A percentile compares a stretch with the other conserved stretches of the same genome.
These are phyloP conservation scores for Plestiodon gilberti DNA, from an alignment of 2,113 vertebrate species.

Conservation along the genomic window DNA sequence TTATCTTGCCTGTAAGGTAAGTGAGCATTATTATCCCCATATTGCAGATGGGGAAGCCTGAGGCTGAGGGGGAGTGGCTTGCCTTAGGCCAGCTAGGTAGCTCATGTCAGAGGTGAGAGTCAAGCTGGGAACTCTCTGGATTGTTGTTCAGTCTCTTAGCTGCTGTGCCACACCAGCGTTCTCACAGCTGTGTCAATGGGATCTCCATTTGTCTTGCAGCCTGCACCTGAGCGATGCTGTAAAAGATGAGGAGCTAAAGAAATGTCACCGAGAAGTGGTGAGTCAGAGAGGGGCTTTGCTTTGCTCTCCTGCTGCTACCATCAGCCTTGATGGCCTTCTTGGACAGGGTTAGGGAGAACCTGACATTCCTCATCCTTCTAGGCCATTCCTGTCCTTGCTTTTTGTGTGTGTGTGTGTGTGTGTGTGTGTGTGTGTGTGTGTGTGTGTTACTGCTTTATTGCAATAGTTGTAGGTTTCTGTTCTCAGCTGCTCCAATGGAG, in stretches of 20 bases:
- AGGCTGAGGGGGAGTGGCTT: too few relatives aligned
- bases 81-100: too few relatives aligned
- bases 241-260: constrained; percentile 77
- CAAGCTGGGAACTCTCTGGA: too few relatives aligned
- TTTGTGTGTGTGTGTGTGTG: too few relatives aligned
- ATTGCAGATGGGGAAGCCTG: too few relatives aligned
- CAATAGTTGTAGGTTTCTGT: background rate
- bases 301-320: background rate
- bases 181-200: background rate
- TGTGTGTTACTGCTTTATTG: background rate
- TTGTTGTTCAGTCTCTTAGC: too few relatives aligned
- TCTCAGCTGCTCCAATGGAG: background rate
- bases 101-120: too few relatives aligned
- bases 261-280: constrained; percentile 70
- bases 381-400: background rate
- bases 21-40: too few relatives aligned
- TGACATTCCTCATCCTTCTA: too few relatives aligned
- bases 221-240: constrained; percentile 66
- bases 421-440: too few relatives aligned
- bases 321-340: background rate
- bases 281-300: constrained; percentile 26
- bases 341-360: background rate
- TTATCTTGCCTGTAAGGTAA: too few relatives aligned
- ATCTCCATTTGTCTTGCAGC: constrained; percentile 65
- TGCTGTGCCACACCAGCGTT: background rate